phyloP scores from a whole-genome alignment of 2,888 invertebrate species.

The Cheilosia vulpina region DNA sequence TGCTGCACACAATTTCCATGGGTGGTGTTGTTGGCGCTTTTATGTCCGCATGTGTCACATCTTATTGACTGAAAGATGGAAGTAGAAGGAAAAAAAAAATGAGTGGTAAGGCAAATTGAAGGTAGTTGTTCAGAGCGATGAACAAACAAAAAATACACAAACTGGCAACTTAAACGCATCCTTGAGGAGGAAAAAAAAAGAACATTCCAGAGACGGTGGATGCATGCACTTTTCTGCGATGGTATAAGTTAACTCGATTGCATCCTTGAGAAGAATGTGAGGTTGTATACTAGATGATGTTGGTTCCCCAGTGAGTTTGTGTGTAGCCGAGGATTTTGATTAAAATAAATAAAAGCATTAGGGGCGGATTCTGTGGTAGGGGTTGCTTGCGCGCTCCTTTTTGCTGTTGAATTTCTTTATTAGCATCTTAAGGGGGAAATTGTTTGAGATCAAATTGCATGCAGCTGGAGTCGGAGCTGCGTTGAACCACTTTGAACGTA shows the following conservation, averaged over 20 bases:
- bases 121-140: conserved; percentile 37
- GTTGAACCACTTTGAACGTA: no score
- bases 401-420: conserved; percentile 41
- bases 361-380: background rate
- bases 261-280: conserved; percentile 31
- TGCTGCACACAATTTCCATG: conserved; percentile 11
- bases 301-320: background rate
- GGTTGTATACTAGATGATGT: conserved; percentile 8
- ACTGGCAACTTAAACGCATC: conserved; percentile 31
- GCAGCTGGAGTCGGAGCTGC: no score
- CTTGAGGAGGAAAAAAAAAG: conserved; percentile 24
- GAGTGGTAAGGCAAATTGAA: conserved; percentile 21
- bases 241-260: conserved; percentile 48
- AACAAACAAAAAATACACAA: background rate
- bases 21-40: conserved; percentile 42
- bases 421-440: conserved; percentile 14
- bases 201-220: conserved; percentile 24
- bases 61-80: conserved; percentile 62
- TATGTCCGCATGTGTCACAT: conserved; percentile 67
- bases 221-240: conserved; percentile 25
- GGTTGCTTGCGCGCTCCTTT: conserved; percentile 3
- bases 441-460: no score
- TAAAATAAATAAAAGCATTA: conserved; percentile 34
- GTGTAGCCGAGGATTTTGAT: conserved; percentile 33
- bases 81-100: conserved; percentile 22